Percentiles rank a stretch among this genome's conserved stretches.
These are phyloP conservation scores for Drosophila monieri DNA, from an alignment of 2,888 invertebrate genomes.

Conservation along the genomic window DNA sequence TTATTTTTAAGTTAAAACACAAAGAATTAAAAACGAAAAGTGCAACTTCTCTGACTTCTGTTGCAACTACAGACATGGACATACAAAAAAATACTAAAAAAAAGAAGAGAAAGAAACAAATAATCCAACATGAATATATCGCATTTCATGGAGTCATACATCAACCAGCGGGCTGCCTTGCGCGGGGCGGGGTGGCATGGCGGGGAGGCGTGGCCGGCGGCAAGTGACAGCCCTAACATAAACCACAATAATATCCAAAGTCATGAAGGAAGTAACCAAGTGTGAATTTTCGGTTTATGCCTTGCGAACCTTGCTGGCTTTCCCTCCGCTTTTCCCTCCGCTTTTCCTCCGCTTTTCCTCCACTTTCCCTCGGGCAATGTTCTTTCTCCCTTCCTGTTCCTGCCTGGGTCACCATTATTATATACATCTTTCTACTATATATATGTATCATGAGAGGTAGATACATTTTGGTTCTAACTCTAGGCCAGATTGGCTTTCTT, in stretches of 20 bases:
- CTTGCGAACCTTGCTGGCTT: constrained; percentile 47
- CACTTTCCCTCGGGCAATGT: constrained; percentile 23
- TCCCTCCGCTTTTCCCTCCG: neutral
- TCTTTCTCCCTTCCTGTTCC: constrained; percentile 13
- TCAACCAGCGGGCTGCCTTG: constrained; percentile 54
- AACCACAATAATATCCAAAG: constrained; percentile 78
- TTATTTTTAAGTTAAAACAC: constrained; percentile 1
- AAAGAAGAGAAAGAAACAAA: constrained; percentile 34
- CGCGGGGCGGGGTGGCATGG: neutral
- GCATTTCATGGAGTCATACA: constrained; percentile 78
- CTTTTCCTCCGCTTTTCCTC: constrained; percentile 23
- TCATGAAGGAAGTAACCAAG: constrained; percentile 79
- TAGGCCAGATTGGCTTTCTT: neutral
- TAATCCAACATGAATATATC: constrained; percentile 79
- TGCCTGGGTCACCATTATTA: constrained; percentile 25
- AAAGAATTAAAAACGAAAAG: neutral
- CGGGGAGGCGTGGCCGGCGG: constrained; percentile 42
- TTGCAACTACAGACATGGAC: constrained; percentile 8
- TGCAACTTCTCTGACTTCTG: constrained; percentile 1
- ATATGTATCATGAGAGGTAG: neutral
- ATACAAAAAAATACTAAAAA: neutral
- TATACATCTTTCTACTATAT: neutral
- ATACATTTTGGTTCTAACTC: constrained; percentile 4
- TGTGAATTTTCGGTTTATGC: constrained; percentile 78
- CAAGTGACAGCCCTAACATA: constrained; percentile 77